Evolutionary conservation across 2,113 vertebrate species (phyloP).

Genomic region (Lota lota): DNA sequence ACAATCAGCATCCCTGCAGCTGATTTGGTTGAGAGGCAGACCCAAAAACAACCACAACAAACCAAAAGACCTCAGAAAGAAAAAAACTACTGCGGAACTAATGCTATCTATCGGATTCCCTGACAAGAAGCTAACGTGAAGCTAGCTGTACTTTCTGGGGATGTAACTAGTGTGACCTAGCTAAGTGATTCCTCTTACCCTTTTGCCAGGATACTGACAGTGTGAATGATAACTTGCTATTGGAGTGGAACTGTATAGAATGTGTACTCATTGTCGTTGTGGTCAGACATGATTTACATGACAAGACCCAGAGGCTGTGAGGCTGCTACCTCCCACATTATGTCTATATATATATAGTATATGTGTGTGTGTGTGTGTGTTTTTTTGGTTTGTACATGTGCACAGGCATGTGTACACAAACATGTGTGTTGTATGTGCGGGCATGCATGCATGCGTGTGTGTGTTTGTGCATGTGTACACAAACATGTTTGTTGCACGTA

Average conservation of each 20-base stretch:
- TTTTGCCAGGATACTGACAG: constrained; percentile 17
- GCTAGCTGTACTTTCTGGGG: not conserved
- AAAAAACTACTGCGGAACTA: too few species aligned
- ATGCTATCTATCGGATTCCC: too few species aligned
- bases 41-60: not conserved
- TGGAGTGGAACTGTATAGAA: constrained; percentile 25
- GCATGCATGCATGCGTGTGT: constrained; percentile 1
- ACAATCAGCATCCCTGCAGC: not conserved
- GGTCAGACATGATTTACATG: constrained; percentile 43
- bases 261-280: constrained; percentile 32
- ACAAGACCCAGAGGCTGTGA: constrained; percentile 45
- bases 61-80: not conserved
- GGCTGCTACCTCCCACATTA: not conserved
- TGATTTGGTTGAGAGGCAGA: not conserved
- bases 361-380: not conserved
- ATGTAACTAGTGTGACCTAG: constrained; percentile 7
- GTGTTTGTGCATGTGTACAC: not conserved
- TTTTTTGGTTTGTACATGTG: not conserved
- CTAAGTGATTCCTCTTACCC: constrained; percentile 37
- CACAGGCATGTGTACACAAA: not conserved
- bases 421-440: not conserved
- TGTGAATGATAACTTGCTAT: constrained; percentile 24
- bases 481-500: not conserved
- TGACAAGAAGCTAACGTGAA: not conserved
- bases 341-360: not conserved